These are phyloP conservation scores for Pelochelys cantorii DNA, from an alignment of 2,797 vertebrate species.

Conservation along the genomic window DNA sequence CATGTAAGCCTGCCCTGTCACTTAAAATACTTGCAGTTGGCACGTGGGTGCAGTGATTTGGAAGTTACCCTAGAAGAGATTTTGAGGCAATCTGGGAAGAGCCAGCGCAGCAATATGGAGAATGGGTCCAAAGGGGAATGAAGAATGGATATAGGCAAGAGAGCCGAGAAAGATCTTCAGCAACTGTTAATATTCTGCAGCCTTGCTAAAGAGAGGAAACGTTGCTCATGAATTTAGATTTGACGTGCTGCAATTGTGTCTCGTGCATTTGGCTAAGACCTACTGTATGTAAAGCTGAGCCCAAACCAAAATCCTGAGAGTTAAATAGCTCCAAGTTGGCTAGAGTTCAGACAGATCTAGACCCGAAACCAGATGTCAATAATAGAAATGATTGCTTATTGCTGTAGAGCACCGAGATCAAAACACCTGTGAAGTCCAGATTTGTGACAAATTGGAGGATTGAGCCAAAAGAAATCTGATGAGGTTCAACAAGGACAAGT, in stretches of 20 bases:
- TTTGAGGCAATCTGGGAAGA: background rate
- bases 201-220: background rate
- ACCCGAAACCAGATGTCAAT: background rate
- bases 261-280: fast-evolving
- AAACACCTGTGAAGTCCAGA: background rate
- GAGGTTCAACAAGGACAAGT: no score
- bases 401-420: background rate
- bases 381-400: fast-evolving
- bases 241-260: fast-evolving
- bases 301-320: background rate
- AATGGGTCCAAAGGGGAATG: background rate
- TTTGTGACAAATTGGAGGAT: background rate
- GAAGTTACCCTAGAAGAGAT: background rate
- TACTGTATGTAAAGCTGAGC: background rate
- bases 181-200: background rate
- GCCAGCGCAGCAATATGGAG: fast-evolving
- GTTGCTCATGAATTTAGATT: background rate
- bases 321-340: background rate
- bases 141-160: background rate
- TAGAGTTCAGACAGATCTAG: fast-evolving
- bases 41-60: fast-evolving
- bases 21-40: fast-evolving
- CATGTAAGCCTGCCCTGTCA: background rate
- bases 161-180: background rate
- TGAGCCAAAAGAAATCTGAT: no score